Conservation (phyloP, 2,797 vertebrate species). For the Falco rusticolus region DNA sequence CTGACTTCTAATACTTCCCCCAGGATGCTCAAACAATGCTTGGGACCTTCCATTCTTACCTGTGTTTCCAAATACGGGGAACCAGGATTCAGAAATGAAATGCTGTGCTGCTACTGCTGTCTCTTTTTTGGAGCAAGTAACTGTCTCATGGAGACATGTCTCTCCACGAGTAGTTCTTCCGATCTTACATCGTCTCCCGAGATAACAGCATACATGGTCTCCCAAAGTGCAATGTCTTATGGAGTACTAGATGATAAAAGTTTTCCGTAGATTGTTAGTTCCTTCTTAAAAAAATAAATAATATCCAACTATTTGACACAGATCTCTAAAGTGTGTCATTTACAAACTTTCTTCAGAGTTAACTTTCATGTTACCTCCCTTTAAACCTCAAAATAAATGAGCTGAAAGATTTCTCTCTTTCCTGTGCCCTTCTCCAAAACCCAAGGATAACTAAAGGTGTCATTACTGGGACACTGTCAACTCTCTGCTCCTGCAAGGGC, state of each 20-base stretch:
- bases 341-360: background rate
- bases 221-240: background rate
- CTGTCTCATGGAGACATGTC: background rate
- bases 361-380: background rate
- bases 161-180: background rate
- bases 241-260: background rate
- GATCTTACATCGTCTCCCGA: background rate
- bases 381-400: background rate
- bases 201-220: background rate
- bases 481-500: background rate
- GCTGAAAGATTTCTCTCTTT: background rate
- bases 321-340: background rate
- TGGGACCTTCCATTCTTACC: background rate
- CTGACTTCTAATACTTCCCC: background rate
- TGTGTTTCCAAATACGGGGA: rapidly evolving
- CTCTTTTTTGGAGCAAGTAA: background rate
- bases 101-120: background rate
- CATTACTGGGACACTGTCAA: background rate
- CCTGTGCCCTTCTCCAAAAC: too few species aligned
- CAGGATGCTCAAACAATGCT: background rate
- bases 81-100: background rate
- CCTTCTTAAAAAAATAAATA: background rate
- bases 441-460: background rate
- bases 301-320: background rate
- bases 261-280: background rate